phyloP scores from a whole-genome alignment of 2,888 invertebrate genomes.

The Nomada lathburiana region DNA sequence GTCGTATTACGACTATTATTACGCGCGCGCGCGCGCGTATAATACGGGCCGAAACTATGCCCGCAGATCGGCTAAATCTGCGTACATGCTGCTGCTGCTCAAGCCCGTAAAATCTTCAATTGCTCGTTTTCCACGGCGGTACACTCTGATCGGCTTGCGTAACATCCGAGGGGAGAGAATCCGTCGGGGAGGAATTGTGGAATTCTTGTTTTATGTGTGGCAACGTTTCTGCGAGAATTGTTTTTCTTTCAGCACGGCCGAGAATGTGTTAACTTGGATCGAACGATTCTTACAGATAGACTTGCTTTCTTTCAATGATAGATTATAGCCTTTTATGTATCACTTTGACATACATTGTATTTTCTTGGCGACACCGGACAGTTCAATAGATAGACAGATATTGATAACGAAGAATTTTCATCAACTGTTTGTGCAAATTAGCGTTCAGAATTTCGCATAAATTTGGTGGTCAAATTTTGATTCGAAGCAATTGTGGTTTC shows the following conservation, averaged over 20 bases:
- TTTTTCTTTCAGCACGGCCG: not conserved
- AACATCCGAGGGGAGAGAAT: slow-evolving; percentile 6
- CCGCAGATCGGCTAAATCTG: slow-evolving; percentile 49
- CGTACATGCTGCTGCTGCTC: slow-evolving; percentile 5
- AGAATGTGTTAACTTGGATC: not conserved
- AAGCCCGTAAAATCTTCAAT: slow-evolving; percentile 34
- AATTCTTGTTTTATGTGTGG: not conserved
- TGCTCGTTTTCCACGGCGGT: slow-evolving; percentile 31
- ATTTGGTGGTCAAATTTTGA: too few species aligned
- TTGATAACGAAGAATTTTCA: too few species aligned
- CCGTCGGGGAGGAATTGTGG: not conserved
- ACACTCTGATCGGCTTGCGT: slow-evolving; percentile 35
- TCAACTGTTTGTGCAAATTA: too few species aligned
- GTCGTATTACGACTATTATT: slow-evolving; percentile 74
- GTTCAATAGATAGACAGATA: too few species aligned
- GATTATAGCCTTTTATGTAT: too few species aligned
- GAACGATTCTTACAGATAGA: not conserved
- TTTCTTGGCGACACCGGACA: too few species aligned
- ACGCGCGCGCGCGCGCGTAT: slow-evolving; percentile 56
- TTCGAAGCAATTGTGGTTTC: too few species aligned
- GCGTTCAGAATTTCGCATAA: too few species aligned
- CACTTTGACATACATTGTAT: too few species aligned
- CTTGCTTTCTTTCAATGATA: too few species aligned
- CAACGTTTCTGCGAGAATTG: not conserved
- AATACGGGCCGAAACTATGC: slow-evolving; percentile 60